These are phyloP conservation scores for Pollachius pollachius DNA, from an alignment of 2,113 vertebrate species.

Conservation along the genomic window DNA sequence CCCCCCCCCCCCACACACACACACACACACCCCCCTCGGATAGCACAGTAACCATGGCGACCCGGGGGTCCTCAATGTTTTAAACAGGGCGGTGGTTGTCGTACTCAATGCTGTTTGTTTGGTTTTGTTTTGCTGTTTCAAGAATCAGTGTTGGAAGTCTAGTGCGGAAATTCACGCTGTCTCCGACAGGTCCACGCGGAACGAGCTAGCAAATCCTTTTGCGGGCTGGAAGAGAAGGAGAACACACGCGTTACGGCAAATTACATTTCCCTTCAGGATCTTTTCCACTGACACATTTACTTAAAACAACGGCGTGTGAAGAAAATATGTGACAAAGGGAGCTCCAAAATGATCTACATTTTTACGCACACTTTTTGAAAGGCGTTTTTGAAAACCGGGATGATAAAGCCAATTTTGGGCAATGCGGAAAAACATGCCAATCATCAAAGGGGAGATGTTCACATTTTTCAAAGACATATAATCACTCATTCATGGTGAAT, in stretches of 20 bases:
- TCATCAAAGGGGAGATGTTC: constrained; percentile 44
- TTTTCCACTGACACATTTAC: constrained; percentile 40
- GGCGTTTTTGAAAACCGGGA: constrained; percentile 21
- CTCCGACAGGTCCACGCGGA: constrained; percentile 93
- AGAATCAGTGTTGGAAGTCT: constrained; percentile 70
- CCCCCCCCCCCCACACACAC: constrained; percentile 47
- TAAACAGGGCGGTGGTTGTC: constrained; percentile 65
- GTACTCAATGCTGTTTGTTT: constrained; percentile 35
- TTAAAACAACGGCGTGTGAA: constrained; percentile 48
- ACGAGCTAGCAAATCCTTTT: constrained; percentile 99
- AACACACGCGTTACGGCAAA: constrained; percentile 63
- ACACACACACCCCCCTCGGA: constrained; percentile 32
- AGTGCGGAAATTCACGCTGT: constrained; percentile 92
- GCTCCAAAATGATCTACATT: neutral
- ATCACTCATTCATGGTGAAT: constrained; percentile 49
- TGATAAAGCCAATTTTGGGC: constrained; percentile 44
- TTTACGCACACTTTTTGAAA: constrained; percentile 44
- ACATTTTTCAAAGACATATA: constrained; percentile 40
- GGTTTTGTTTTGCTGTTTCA: constrained; percentile 71
- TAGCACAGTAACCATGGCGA: constrained; percentile 61
- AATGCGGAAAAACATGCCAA: constrained; percentile 47
- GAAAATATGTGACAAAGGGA: constrained; percentile 53
- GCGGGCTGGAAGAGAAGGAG: constrained; percentile 87
- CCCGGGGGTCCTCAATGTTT: constrained; percentile 51
- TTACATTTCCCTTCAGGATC: constrained; percentile 36